Conservation (phyloP, 2,888 invertebrate species). For the Pseudococcus viburni region DNA sequence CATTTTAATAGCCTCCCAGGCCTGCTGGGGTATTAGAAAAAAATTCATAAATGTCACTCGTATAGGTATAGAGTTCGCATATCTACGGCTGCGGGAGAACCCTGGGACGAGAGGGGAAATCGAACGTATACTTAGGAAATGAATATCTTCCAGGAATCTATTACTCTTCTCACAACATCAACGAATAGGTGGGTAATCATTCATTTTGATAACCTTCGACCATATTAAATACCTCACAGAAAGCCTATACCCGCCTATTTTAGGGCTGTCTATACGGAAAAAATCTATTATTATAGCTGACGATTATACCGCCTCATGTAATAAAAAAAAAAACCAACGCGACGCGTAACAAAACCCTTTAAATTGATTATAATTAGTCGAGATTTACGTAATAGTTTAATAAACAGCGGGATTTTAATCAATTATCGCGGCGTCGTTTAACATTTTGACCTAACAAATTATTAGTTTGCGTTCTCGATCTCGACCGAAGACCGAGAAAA, state of each 20-base stretch:
- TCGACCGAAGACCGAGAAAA: not conserved
- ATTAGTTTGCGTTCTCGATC: constrained; percentile 45
- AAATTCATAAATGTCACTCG: not conserved
- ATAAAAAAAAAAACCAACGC: not conserved
- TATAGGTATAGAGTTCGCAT: not conserved
- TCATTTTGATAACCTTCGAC: constrained; percentile 47
- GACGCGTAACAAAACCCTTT: constrained; percentile 37
- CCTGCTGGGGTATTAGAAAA: not conserved
- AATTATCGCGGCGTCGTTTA: constrained; percentile 62
- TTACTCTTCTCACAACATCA: not conserved
- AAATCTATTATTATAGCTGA: constrained; percentile 48
- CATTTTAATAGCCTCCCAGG: not conserved
- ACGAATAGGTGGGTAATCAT: not conserved
- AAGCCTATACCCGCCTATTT: constrained; percentile 38
- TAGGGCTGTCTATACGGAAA: constrained; percentile 29
- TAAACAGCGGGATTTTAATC: constrained; percentile 61
- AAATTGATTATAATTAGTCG: constrained; percentile 57
- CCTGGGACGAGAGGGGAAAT: too few relatives aligned
- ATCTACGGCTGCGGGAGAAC: not conserved
- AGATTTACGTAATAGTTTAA: constrained; percentile 58
- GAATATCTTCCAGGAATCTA: constrained; percentile 21
- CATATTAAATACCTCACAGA: constrained; percentile 53
- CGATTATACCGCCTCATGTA: not conserved
- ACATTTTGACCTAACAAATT: constrained; percentile 59
- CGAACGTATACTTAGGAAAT: not conserved